Evolutionary conservation across 2,888 invertebrate species (phyloP).

Genomic region (Eristalis intricaria): DNA sequence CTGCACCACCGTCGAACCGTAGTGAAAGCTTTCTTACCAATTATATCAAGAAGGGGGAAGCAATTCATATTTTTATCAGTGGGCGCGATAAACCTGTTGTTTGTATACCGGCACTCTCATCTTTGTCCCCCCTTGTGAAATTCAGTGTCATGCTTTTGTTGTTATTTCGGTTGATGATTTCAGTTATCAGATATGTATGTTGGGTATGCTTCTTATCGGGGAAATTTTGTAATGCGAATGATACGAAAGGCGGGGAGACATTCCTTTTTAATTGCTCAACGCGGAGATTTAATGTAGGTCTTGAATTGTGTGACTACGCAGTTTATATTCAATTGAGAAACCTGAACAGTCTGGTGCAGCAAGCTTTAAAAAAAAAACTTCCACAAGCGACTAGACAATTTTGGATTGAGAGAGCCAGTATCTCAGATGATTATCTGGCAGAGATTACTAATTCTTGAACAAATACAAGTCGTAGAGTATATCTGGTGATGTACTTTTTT

Average conservation of each 20-base stretch:
- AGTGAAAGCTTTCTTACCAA: not conserved
- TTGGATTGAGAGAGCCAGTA: no score
- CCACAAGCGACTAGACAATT: no score
- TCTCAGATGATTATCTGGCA: no score
- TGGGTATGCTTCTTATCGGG: constrained; percentile 55
- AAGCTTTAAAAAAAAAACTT: no score
- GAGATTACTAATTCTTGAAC: no score
- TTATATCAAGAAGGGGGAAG: not conserved
- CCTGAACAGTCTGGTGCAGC: no score
- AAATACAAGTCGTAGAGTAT: no score
- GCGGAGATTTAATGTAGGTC: not conserved
- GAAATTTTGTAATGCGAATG: constrained; percentile 45
- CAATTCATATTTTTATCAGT: constrained; percentile 31
- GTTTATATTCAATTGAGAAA: no score
- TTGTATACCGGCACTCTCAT: constrained; percentile 7
- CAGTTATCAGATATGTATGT: constrained; percentile 55
- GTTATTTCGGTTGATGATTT: constrained; percentile 58
- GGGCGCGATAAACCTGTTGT: constrained; percentile 30
- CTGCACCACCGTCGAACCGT: not conserved
- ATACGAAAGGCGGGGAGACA: not conserved
- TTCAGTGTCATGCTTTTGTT: constrained; percentile 43
- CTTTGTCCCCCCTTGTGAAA: not conserved
- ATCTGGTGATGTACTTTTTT: no score
- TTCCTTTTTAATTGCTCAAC: constrained; percentile 16
- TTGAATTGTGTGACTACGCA: no score